These are phyloP conservation scores for Drosophila neotestacea DNA, from an alignment of 2,888 invertebrate species.

Conservation along the genomic window DNA sequence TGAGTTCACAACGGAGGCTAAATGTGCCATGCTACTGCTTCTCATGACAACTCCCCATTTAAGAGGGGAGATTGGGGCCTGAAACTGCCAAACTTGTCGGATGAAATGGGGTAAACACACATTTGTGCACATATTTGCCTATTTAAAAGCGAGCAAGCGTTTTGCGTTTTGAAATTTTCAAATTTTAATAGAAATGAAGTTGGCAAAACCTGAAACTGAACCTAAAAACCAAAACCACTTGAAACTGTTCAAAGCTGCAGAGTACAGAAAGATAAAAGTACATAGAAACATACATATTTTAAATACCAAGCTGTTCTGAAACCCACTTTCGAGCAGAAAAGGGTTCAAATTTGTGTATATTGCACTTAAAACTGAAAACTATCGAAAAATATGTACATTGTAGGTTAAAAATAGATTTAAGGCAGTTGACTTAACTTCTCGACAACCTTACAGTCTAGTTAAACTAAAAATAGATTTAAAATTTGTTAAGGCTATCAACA, in stretches of 20 bases:
- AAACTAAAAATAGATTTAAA: too few relatives aligned
- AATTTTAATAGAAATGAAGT: conserved; percentile 47
- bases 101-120: conserved; percentile 48
- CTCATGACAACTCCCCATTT: not conserved
- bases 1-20: conserved; percentile 52
- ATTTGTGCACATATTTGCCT: conserved; percentile 72
- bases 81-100: conserved; percentile 16
- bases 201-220: conserved; percentile 37
- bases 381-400: too few relatives aligned
- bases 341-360: too few relatives aligned
- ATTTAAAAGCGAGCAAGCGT: conserved; percentile 50
- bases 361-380: too few relatives aligned
- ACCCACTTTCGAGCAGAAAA: not conserved
- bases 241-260: conserved; percentile 35
- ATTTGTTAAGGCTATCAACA: too few relatives aligned
- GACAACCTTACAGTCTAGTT: too few relatives aligned
- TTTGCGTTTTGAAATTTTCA: conserved; percentile 19
- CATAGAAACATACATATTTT: not conserved
- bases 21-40: conserved; percentile 13
- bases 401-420: too few relatives aligned
- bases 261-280: not conserved
- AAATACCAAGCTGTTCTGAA: not conserved
- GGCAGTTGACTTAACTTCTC: too few relatives aligned
- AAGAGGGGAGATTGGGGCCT: not conserved
- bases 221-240: conserved; percentile 22